Conservation (phyloP, 1,140 invertebrate species). For the Camponotus pennsylvanicus region DNA sequence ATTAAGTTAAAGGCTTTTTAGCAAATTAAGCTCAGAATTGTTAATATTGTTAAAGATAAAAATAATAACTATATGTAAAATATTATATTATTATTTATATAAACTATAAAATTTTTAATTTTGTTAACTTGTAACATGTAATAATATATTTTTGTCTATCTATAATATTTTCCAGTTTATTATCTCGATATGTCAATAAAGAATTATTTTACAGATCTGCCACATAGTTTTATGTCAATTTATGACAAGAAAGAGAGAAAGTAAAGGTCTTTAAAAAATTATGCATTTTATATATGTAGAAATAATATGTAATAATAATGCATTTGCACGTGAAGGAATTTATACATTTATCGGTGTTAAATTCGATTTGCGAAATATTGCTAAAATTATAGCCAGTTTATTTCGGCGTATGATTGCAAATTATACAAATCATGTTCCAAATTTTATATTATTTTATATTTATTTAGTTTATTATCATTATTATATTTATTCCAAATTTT, state of each 20-base stretch:
- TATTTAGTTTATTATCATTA: too few relatives aligned
- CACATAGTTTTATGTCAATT: not conserved
- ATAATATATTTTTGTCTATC: not conserved
- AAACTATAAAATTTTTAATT: not conserved
- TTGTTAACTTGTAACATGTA: not conserved
- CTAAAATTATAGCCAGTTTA: constrained; percentile 30
- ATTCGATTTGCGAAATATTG: constrained; percentile 50
- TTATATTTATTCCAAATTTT: constrained; percentile 7
- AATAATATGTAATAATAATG: constrained; percentile 19
- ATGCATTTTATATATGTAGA: constrained; percentile 11
- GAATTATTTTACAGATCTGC: constrained; percentile 32
- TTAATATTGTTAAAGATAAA: not conserved
- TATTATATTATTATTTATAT: not conserved
- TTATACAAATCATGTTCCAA: constrained; percentile 13
- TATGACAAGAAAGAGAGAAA: not conserved
- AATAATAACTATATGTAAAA: not conserved
- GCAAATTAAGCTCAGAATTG: not conserved
- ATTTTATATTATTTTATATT: too few relatives aligned
- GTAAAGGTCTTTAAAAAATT: constrained; percentile 14
- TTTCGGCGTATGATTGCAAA: constrained; percentile 27
- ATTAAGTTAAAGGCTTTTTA: not conserved
- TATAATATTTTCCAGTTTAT: not conserved
- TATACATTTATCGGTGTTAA: constrained; percentile 43
- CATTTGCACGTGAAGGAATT: constrained; percentile 12
- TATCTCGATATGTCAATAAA: not conserved